Base-by-base conservation (phyloP, 2,888 invertebrate species). In the Electrophaes corylata region DNA sequence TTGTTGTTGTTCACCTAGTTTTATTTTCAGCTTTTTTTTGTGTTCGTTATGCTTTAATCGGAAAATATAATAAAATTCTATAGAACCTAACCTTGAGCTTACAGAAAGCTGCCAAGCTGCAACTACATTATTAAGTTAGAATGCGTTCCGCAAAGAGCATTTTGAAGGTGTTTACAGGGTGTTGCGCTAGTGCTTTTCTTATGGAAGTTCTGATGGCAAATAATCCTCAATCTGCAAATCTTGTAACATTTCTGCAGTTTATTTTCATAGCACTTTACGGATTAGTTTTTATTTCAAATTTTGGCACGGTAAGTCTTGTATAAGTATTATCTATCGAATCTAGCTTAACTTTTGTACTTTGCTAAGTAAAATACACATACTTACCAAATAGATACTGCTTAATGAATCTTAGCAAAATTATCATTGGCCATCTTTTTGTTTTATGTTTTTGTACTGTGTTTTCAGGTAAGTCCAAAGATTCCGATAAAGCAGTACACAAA, bases 151-250 rank as follows among this genome's bases (percentile, higher is more conserved):
- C 69, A 26, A 73, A 68, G 62, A 73, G 79, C n/a, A 69, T 78
- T 31, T 20, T 66, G 0, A 82, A 88, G 66, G 86, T 90, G 60
- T 86, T 91, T 60, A 14, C 79, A 33, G 81, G 88, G 54, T 91
- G 91, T 67, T 88, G 91, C 67, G 66, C 76, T 2, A 89, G 86
- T 68, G 77, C 88, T 44, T 88, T 86, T 72, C 66, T 89, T 4
- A 90, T 91, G 91, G 91, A 91, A 85, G 78, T 90, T 59, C 68
- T 91, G 54, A 88, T 91, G 88, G 72, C 81, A 39, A 81, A 68
- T 50, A 76, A 73, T 20, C 81, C 91, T 1, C 68, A 80, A 31
- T 82, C 81, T 59, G 88, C 88, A 14, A 90, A 88, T 74, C 78
- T 91, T 19, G 76, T 91, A 37, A 89, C 91, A 31, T 91, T 87